Percentiles rank a stretch among this genome's conserved stretches.
These are phyloP conservation scores for Parauchenoglanis ngamensis DNA, from an alignment of 2,797 vertebrate genomes.

Conservation along the genomic window DNA sequence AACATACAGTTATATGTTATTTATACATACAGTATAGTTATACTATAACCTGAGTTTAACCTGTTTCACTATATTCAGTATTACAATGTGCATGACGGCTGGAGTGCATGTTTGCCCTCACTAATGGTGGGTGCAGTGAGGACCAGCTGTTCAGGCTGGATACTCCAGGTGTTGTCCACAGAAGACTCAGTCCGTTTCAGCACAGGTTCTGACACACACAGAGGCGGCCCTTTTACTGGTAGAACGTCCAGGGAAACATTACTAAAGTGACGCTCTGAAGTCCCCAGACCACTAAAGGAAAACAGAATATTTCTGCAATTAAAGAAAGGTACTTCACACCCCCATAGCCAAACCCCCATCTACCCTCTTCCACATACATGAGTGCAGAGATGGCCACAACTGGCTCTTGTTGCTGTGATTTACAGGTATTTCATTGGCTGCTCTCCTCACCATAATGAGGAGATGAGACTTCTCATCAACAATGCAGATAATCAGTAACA, in stretches of 20 bases:
- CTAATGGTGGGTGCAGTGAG: conserved; percentile 80
- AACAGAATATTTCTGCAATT: background rate
- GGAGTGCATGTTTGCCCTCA: conserved; percentile 63
- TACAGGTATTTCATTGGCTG: conserved; percentile 45
- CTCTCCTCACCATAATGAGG: conserved; percentile 83
- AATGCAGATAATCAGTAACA: conserved; percentile 82
- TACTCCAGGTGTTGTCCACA: conserved; percentile 74
- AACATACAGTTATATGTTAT: too few relatives aligned
- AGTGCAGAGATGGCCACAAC: background rate
- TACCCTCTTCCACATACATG: background rate
- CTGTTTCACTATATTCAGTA: background rate
- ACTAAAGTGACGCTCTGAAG: conserved; percentile 66
- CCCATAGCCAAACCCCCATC: background rate
- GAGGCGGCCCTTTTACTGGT: conserved; percentile 91
- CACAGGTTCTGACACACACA: conserved; percentile 64
- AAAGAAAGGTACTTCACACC: background rate
- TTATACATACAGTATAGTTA: too few relatives aligned
- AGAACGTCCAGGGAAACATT: conserved; percentile 88
- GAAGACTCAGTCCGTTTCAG: conserved; percentile 63
- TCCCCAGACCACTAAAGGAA: conserved; percentile 66
- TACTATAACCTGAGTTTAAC: background rate
- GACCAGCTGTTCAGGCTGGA: conserved; percentile 84
- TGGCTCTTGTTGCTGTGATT: background rate
- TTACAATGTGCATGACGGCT: too few relatives aligned
- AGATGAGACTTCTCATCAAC: conserved; percentile 90